These are phyloP conservation scores for Physocephala rufipes DNA, from an alignment of 2,888 invertebrate species.

Conservation along the genomic window DNA sequence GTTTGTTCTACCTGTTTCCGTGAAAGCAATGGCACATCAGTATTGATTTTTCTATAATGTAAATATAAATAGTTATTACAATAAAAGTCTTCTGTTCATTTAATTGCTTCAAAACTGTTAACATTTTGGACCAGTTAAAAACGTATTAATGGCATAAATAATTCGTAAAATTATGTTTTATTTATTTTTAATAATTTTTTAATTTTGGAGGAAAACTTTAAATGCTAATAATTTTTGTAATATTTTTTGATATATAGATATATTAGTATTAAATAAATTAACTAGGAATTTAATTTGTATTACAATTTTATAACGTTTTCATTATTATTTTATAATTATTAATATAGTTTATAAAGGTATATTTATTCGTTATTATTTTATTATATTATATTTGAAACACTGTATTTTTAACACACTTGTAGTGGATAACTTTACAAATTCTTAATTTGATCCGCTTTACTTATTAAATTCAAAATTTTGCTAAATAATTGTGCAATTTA, in stretches of 20 bases:
- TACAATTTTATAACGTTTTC: not conserved
- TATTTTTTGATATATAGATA: not conserved
- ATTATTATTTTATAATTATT: not conserved
- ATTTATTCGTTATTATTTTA: too few species aligned
- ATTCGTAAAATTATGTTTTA: too few species aligned
- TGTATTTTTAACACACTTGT: too few species aligned
- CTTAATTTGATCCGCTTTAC: constrained; percentile 15
- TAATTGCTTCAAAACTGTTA: constrained; percentile 51
- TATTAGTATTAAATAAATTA: not conserved
- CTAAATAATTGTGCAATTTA: constrained; percentile 24
- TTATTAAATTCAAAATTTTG: constrained; percentile 17
- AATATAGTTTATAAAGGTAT: not conserved
- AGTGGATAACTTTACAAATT: not conserved
- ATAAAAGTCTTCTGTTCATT: constrained; percentile 52
- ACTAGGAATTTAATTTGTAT: constrained; percentile 46
- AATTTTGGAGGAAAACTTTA: too few species aligned
- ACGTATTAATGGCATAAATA: not conserved
- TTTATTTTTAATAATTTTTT: too few species aligned
- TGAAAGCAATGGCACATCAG: constrained; percentile 61
- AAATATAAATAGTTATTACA: constrained; percentile 53
- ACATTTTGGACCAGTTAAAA: constrained; percentile 53
- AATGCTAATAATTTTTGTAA: too few species aligned
- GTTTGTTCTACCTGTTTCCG: constrained; percentile 57
- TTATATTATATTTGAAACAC: too few species aligned
- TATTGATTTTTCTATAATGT: constrained; percentile 61